These are phyloP conservation scores for Oscheius sp. DNA, from an alignment of 2,888 invertebrate genomes.

Conservation along the genomic window DNA sequence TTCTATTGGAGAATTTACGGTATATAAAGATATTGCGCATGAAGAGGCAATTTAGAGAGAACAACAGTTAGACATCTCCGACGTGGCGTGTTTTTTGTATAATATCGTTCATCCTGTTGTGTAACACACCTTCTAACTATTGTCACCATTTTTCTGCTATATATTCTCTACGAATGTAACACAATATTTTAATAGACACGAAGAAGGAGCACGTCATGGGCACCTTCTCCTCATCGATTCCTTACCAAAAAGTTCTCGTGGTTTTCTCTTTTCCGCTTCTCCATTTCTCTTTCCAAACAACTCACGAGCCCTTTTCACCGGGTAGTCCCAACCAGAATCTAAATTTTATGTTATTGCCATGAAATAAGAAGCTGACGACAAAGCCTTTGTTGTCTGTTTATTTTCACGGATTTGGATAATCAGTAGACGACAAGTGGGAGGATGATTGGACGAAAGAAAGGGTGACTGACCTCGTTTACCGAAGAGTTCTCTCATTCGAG, in stretches of 20 bases:
- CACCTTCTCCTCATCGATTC: constrained; percentile 12
- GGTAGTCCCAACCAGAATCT: constrained; percentile 2
- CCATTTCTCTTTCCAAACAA: constrained; percentile 22
- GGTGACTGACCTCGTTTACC: constrained; percentile 14
- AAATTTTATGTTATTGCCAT: not conserved
- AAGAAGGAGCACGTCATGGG: constrained; percentile 17
- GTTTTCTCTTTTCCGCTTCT: constrained; percentile 19
- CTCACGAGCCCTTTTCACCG: constrained; percentile 12
- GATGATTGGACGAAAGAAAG: not conserved
- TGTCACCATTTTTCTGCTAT: not conserved
- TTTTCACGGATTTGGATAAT: too few relatives aligned
- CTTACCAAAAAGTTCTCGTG: constrained; percentile 23
- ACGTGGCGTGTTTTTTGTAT: too few relatives aligned
- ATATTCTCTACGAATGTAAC: not conserved
- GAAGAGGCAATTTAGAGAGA: not conserved
- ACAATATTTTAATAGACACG: constrained; percentile 5
- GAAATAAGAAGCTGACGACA: too few relatives aligned
- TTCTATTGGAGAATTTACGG: too few relatives aligned
- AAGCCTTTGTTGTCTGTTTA: too few relatives aligned
- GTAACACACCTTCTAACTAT: not conserved
- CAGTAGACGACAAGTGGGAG: not conserved
- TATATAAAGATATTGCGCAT: too few relatives aligned
- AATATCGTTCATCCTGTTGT: not conserved
- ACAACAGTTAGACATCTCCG: too few relatives aligned
- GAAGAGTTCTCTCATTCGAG: constrained; percentile 19